phyloP scores from a whole-genome alignment of 2,113 vertebrate species.

The Ammodytes marinus region DNA sequence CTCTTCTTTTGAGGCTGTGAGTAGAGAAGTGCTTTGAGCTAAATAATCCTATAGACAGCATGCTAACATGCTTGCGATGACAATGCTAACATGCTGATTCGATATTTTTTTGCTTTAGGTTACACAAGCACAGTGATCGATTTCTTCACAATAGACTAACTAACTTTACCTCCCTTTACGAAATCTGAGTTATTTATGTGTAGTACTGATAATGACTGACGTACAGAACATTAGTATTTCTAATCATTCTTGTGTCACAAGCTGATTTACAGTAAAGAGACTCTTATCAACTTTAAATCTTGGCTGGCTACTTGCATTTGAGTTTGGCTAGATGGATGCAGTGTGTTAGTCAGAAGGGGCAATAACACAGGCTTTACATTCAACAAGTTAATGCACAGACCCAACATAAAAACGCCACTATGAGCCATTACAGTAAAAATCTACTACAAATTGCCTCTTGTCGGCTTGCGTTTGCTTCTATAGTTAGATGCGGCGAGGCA shows the following conservation, averaged over 20 bases:
- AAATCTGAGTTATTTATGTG: background rate
- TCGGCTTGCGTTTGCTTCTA: conserved; percentile 48
- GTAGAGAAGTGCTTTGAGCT: too few species aligned
- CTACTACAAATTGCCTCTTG: conserved; percentile 40
- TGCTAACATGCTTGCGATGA: too few species aligned
- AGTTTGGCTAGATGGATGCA: conserved; percentile 24
- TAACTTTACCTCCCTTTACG: background rate
- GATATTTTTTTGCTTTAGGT: background rate
- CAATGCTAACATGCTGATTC: too few species aligned
- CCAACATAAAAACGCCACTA: conserved; percentile 32
- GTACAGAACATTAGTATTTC: background rate
- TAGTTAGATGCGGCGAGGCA: conserved; percentile 65
- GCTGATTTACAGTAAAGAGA: background rate
- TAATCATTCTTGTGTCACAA: background rate
- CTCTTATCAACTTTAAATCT: background rate
- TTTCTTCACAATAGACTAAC: background rate
- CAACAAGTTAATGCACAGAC: conserved; percentile 11
- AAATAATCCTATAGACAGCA: too few species aligned
- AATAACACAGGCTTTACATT: conserved; percentile 16
- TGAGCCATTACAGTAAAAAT: conserved; percentile 42
- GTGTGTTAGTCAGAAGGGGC: conserved; percentile 11
- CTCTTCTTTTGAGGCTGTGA: too few species aligned
- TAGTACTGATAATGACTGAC: background rate
- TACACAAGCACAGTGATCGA: background rate
- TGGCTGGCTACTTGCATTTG: conserved; percentile 26